Evolutionary conservation across 2,113 vertebrate genomes (phyloP).

Genomic region (Chunga burmeisteri): DNA sequence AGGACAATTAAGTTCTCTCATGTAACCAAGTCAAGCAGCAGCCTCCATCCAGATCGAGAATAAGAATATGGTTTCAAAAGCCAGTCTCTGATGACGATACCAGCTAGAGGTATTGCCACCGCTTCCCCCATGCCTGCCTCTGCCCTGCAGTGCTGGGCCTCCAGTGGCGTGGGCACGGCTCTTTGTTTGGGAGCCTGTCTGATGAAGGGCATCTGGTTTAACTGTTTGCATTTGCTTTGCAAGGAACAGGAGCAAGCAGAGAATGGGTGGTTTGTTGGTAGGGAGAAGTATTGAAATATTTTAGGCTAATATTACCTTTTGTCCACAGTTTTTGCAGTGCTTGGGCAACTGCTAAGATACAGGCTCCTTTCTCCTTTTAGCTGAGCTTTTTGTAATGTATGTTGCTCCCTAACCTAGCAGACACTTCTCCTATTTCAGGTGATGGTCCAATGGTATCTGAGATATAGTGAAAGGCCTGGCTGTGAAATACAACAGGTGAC

Average conservation of each 20-base stretch:
- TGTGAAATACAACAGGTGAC: not conserved
- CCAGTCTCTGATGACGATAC: not conserved
- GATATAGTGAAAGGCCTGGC: not conserved
- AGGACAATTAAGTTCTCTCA: not conserved
- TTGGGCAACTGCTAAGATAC: not conserved
- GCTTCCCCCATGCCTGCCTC: not conserved
- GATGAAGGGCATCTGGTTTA: not conserved
- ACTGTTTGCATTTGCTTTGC: not conserved
- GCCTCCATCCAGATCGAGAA: not conserved
- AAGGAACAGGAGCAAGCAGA: not conserved
- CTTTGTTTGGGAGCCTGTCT: not conserved
- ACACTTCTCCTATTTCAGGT: not conserved
- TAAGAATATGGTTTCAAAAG: not conserved
- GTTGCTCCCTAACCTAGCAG: not conserved
- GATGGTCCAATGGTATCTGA: not conserved
- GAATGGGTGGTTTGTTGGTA: fast-evolving
- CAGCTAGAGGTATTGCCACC: not conserved
- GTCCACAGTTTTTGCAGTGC: not conserved
- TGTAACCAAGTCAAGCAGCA: not conserved
- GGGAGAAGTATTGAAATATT: not conserved
- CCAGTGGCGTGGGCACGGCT: fast-evolving
- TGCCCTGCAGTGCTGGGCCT: fast-evolving
- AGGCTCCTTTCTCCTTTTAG: not conserved
- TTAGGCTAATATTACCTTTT: not conserved
- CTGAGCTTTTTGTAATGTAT: not conserved